Evolutionary conservation across 1,140 invertebrate species (phyloP).

Genomic region (Lordiphosa mommai): DNA sequence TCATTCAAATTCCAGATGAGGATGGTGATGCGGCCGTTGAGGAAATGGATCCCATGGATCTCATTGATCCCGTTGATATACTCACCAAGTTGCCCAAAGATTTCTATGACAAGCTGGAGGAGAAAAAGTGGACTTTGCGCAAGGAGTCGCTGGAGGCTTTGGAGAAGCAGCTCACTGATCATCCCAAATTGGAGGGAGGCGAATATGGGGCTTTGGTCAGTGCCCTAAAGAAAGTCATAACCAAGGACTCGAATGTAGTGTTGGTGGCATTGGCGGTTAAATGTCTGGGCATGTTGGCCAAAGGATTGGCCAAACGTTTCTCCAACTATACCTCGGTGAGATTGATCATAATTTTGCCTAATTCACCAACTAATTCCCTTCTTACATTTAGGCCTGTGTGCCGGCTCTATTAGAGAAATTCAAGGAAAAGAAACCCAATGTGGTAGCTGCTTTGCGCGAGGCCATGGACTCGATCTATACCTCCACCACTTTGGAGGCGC

Average conservation of each 20-base stretch:
- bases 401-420: slow-evolving; percentile 95
- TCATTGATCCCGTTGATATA: slow-evolving; percentile 95
- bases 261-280: slow-evolving; percentile 93
- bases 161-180: slow-evolving; percentile 87
- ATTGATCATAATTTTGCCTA: not conserved
- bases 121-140: slow-evolving; percentile 98
- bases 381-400: slow-evolving; percentile 82
- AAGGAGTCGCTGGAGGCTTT: slow-evolving; percentile 93
- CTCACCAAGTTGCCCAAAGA: slow-evolving; percentile 95
- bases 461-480: slow-evolving; percentile 95
- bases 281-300: slow-evolving; percentile 90
- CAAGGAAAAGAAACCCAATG: slow-evolving; percentile 97
- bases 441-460: slow-evolving; percentile 91
- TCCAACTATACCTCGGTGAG: slow-evolving; percentile 86
- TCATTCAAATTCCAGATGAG: slow-evolving; percentile 42
- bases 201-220: slow-evolving; percentile 96
- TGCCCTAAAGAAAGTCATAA: slow-evolving; percentile 94
- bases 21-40: slow-evolving; percentile 82
- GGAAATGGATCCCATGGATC: slow-evolving; percentile 94
- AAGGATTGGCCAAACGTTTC: slow-evolving; percentile 94
- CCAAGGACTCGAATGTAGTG: slow-evolving; percentile 97
- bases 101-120: slow-evolving; percentile 96
- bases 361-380: not conserved
- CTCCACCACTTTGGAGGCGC: slow-evolving; percentile 91
- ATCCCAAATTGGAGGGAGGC: slow-evolving; percentile 93